Percentiles rank a stretch among this genome's conserved stretches.
These are phyloP conservation scores for Takifugu rubripes DNA, from an alignment of 2,797 vertebrate species.

Conservation along the genomic window DNA sequence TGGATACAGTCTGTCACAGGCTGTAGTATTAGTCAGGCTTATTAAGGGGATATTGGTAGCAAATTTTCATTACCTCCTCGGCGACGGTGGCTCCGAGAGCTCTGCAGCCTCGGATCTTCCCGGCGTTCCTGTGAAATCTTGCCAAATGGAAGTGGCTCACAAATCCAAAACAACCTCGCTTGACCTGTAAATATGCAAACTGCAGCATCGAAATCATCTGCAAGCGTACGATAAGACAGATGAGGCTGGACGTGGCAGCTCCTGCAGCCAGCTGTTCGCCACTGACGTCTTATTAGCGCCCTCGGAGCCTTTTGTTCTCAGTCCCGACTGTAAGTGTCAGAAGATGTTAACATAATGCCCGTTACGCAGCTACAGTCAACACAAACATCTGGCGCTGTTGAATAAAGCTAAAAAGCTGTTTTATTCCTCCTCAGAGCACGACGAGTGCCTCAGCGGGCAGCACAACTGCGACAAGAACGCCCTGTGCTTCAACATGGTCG, in stretches of 20 bases:
- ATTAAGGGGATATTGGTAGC: constrained; percentile 36
- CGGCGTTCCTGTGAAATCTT: constrained; percentile 24
- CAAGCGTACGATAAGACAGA: constrained; percentile 19
- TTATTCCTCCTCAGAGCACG: constrained; percentile 80
- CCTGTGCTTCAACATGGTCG: constrained; percentile 94
- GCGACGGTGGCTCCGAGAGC: constrained; percentile 3
- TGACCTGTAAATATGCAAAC: no score
- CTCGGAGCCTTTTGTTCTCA: constrained; percentile 36
- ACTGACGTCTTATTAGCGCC: constrained; percentile 34
- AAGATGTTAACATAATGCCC: constrained; percentile 1
- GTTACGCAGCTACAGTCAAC: no score
- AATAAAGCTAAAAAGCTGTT: background rate
- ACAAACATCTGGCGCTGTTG: no score
- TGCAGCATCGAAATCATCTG: background rate
- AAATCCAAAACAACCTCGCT: no score
- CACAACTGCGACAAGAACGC: constrained; percentile 95
- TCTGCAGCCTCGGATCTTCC: constrained; percentile 5
- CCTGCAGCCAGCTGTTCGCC: constrained; percentile 27
- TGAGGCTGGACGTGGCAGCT: constrained; percentile 20
- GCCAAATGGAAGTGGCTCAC: background rate
- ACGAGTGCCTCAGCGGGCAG: constrained; percentile 89
- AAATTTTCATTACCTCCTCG: constrained; percentile 31
- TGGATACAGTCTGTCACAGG: constrained; percentile 30
- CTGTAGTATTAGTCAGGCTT: constrained; percentile 50
- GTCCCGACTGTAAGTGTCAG: constrained; percentile 30